These are phyloP conservation scores for Burhinus oedicnemus DNA, from an alignment of 2,113 vertebrate genomes.

Conservation along the genomic window DNA sequence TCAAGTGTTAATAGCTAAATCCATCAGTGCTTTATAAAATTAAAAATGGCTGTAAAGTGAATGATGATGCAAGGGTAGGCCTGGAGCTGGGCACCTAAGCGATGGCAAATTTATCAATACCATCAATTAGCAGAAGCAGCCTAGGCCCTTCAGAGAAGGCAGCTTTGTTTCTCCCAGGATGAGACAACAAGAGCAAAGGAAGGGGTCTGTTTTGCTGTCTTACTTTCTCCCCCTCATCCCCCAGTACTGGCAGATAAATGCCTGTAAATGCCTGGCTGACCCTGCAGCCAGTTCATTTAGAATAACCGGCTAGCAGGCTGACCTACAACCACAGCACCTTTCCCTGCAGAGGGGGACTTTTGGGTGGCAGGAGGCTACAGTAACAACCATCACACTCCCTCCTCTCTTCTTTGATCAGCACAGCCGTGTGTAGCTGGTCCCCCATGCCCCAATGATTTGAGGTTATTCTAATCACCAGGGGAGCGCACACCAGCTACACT, in stretches of 20 bases:
- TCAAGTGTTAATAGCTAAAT: conserved; percentile 23
- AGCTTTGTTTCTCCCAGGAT: not conserved
- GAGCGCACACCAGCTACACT: not conserved
- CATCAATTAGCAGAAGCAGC: not conserved
- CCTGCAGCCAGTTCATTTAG: not conserved
- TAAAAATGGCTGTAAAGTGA: not conserved
- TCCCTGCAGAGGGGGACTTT: not conserved
- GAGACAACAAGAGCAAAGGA: not conserved
- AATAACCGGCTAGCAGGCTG: not conserved
- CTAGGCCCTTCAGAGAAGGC: not conserved
- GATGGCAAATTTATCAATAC: not conserved
- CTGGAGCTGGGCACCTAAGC: not conserved
- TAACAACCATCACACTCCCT: not conserved
- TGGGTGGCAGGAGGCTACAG: not conserved
- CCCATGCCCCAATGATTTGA: not conserved
- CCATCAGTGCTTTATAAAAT: not conserved
- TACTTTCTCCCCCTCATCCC: not conserved
- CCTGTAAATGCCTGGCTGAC: not conserved
- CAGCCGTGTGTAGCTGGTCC: not conserved
- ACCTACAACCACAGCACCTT: not conserved
- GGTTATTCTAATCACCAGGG: not conserved
- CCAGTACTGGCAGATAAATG: not conserved
- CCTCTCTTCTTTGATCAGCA: not conserved
- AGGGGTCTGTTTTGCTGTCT: not conserved
- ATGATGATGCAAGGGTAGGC: not conserved